Conservation (phyloP, 2,113 vertebrate species). For the Tapirus terrestris region DNA sequence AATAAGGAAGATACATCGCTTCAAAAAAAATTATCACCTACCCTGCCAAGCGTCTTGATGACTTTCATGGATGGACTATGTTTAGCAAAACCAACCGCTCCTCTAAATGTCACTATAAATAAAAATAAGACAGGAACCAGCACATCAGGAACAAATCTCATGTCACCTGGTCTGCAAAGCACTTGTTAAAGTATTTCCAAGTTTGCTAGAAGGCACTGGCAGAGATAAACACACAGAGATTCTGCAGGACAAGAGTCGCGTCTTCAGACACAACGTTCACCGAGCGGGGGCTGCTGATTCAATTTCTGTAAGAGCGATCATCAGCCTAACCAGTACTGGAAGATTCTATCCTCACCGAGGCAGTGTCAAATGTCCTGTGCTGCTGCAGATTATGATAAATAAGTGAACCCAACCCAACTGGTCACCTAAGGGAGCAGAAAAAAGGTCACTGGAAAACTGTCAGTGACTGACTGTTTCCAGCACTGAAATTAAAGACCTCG, state of each 20-base stretch:
- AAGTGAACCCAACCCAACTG: background rate
- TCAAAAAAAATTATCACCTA: background rate
- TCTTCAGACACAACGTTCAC: background rate
- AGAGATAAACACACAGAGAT: background rate
- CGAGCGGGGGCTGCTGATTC: background rate
- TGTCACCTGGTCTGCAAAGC: background rate
- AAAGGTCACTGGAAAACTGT: background rate
- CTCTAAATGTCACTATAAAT: background rate
- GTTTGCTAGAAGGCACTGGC: background rate
- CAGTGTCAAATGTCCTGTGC: background rate
- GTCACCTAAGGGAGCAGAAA: background rate
- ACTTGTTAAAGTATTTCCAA: background rate
- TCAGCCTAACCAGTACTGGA: conserved; percentile 21
- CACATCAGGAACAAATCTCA: background rate
- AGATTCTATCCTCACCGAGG: conserved; percentile 50
- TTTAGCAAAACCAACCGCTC: background rate
- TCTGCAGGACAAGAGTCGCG: too few species aligned
- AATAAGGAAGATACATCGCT: background rate
- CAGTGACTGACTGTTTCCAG: background rate
- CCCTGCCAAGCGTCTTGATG: background rate
- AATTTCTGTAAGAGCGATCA: conserved; percentile 17
- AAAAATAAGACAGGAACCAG: background rate
- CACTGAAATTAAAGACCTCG: background rate
- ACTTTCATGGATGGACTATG: background rate
- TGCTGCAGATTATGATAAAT: background rate